Evolutionary conservation across 2,888 invertebrate genomes (phyloP), one percentile per base, ranked within the genome.

Genomic region (Slavum lentiscoides): DNA sequence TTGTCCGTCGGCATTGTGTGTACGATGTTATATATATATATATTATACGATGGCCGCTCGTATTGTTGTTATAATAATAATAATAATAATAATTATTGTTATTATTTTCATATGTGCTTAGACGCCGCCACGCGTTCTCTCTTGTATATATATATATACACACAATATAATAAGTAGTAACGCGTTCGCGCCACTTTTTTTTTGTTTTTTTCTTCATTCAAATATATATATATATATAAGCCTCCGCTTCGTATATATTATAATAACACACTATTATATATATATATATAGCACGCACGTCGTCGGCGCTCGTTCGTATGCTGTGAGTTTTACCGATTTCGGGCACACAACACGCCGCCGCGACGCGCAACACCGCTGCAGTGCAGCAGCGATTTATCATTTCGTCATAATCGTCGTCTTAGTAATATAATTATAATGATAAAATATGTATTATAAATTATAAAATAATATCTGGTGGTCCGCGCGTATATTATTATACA

Each of bases 101-200:
- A 58, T 58, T 70, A 37, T 59, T 66, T 43, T 30, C 30, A 43
- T 43, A 43, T 43, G 55, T 66, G 55, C 74, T 74, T 75, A 43
- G 74, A 67, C 58, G 74, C 67, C 17, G 66, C 55, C 55, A 43
- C 43, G 30, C 30, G 30, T 30, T 30, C 30, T 30, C 30, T 30
- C 30, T 30, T 4, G 30, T 30, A 30, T 30, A n/a, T n/a, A n/a
- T n/a, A n/a, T n/a, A n/a, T n/a, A n/a, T n/a, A n/a, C n/a, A n/a
- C n/a, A n/a, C n/a, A n/a, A n/a, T n/a, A 19, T 55, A 55, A 55
- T 19, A 23, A 43, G 74, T 67, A 66, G 64, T 74, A 74, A 74
- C 55, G 74, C 74, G 74, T 74, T 75, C 74, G 58, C 74, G 74
- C 74, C 74, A 75, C 74, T 75, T 67, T 67, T 66, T 75, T 67